Base-by-base conservation (phyloP, 2,797 vertebrate genomes). In the Coranthus polyacanthus region DNA sequence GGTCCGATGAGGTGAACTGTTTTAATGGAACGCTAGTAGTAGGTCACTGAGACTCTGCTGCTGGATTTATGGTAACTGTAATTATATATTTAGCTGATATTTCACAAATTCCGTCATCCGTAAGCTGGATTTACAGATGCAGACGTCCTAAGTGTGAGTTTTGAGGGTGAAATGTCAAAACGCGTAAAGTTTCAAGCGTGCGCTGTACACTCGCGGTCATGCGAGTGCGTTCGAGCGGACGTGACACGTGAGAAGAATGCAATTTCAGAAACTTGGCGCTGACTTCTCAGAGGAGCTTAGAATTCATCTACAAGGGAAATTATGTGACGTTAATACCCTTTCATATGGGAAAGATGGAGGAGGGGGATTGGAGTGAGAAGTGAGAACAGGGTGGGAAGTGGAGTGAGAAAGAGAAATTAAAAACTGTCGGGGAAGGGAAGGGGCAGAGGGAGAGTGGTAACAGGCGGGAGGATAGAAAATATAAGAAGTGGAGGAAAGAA, bases 281-380 rank as follows among this genome's bases (percentile, higher is more conserved):
- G 58, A 50, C 18, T 74, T 78, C 71, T 47, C 41, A 71, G 66
- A 88, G 61, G 52, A 73, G 80, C 65, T 84, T 78, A 67, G 61
- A 67, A 57, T 44, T 73, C 44, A 46, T 85, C 68, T 69, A 69
- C 61, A 79, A 75, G 57, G 59, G 61, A 83, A 72, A 74, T 57
- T 16, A 67, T 60, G 58, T 75, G 65, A 82, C 75, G 80, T 82
- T 80, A 88, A 86, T 83, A 72, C 72, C 58, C 47, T 75, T 82
- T 79, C 56, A 82, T 71, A 74, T 64, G 49, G 67, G 37, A 45
- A 54, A 43, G 37, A 13, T 24, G 13, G 32, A 12, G 47, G 43
- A 4, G 2, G 22, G 52, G 0, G n/a, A 15, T 8, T 38, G 24
- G 38, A 10, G n/a, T 5, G n/a, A n/a, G n/a, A 3, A 42, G 52